Evolutionary conservation across 2,797 vertebrate genomes (phyloP), one percentile per base, ranked within the genome.

Genomic region (Thaleichthys pacificus): DNA sequence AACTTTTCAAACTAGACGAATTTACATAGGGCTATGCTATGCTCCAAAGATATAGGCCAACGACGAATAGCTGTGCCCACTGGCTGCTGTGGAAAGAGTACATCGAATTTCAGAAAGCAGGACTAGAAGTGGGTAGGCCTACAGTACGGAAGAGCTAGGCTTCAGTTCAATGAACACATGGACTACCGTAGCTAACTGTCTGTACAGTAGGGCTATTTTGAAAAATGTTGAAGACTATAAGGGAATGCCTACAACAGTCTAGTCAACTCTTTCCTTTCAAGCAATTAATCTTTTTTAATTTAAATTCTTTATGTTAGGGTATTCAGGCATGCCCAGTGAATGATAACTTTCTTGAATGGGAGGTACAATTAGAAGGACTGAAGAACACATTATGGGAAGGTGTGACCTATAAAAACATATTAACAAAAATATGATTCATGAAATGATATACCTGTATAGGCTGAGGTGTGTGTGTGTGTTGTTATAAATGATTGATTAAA

Each of bases 341-440:
- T 56, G 12, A 32, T 30, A 56, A 57, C 38, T 62, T 65, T 12
- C 70, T 72, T 64, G 30, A 64, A 65, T 72, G 70, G 70, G 26
- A 65, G 26, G 70, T 62, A 32, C 17, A 38, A 38, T 35, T 72
- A 19, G 42, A 65, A 5, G 70, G 70, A 57, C 17, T 57, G 9
- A 28, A 72, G 47, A 61, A 57, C n/a, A 72, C 70, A 12, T 38
- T 72, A 28, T 72, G 70, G 70, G 70, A 72, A 72, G 70, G 70
- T 64, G 64, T 19, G 61, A 47, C 61, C n/a, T 15, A 30, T 22
- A 38, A 69, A 58, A 32, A 26, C 21, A 32, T 32, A 35, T n/a
- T 11, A 0, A 21, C 17, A 26, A 26, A 26, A 26, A 26, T 26
- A 61, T 15, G 22, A 61, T 61, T 56, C n/a, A 19, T 14, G 26